Evolutionary conservation across 2,888 invertebrate genomes (phyloP), one percentile per base, ranked within the genome.

Genomic region (Arge pagana): DNA sequence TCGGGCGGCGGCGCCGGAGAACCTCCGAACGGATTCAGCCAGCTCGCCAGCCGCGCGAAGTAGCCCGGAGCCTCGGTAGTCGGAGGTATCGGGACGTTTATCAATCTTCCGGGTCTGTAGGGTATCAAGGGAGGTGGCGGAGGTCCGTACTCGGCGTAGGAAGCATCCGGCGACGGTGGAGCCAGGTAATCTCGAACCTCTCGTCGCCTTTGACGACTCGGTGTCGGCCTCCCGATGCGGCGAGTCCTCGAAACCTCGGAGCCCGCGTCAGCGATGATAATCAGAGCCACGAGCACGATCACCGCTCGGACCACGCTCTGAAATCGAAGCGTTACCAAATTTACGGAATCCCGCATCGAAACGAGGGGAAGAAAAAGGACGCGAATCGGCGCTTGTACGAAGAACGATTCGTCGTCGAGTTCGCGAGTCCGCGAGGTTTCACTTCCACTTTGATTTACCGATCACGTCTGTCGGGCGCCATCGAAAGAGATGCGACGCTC

Each of bases 1-100:
- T 48, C 54, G 11, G 59, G 56, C 23, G 56, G 50, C 55, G 57
- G 49, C 13, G 50, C 18, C 0, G 59, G 31, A 28, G 43, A 37
- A 2, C 71, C 67, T 1, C 74, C 78, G 2, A 82, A 81, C 1
- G 85, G 82, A 61, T 83, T 84, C 1, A 86, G 70, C 85, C 85
- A 86, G 33, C 77, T 80, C 23, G 84, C 81, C 5, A 86, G 73
- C 73, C 81, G 82, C 53, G 84, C 81, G 49, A 85, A 81, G 57
- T 85, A 77, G 2, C 82, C 78, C n/a, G 81, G 79, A 0, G 79
- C 72, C 42, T 61, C 63, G 15, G 59, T 53, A 4, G 80, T 71
- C 3, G 81, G 79, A 1, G 78, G 74, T 52, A 79, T 77, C 4
- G 79, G 77, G 15, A 55, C 55, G 33, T 58, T 62, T 3, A 60